Percentiles rank a stretch among this genome's conserved stretches.
Evolutionary conservation across 2,888 invertebrate genomes (phyloP).

Genomic region (Sarcophaga subvicina): DNA sequence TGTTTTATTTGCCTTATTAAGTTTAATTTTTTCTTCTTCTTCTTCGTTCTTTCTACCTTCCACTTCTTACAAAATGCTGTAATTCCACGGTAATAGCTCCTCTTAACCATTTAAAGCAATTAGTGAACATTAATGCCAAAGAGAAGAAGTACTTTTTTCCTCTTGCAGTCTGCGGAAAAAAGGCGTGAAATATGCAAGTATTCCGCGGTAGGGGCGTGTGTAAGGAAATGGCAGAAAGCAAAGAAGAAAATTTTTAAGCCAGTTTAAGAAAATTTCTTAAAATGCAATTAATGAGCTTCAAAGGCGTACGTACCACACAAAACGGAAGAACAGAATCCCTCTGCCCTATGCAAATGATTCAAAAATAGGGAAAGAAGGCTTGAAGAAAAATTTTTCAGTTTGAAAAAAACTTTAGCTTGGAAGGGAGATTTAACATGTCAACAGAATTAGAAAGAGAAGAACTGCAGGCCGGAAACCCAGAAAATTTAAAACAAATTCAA

Average conservation of each 20-base stretch:
- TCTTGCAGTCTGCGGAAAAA: conserved; percentile 1
- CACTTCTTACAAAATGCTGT: not conserved
- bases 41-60: not conserved
- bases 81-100: not conserved
- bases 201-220: not conserved
- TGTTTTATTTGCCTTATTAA: not conserved
- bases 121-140: conserved; percentile 47
- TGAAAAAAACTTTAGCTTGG: no score
- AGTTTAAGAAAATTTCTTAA: conserved; percentile 25
- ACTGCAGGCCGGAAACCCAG: no score
- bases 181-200: not conserved
- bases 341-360: not conserved
- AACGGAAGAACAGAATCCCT: not conserved
- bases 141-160: not conserved
- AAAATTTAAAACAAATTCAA: no score
- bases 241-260: conserved; percentile 1
- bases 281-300: conserved; percentile 25
- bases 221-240: not conserved
- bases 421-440: no score
- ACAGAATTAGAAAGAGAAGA: no score
- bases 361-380: not conserved
- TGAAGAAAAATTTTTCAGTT: no score
- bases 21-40: not conserved
- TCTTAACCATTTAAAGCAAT: conserved; percentile 30
- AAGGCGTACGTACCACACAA: not conserved